phyloP scores from a whole-genome alignment of 2,888 invertebrate species.

The Tachina grossa region DNA sequence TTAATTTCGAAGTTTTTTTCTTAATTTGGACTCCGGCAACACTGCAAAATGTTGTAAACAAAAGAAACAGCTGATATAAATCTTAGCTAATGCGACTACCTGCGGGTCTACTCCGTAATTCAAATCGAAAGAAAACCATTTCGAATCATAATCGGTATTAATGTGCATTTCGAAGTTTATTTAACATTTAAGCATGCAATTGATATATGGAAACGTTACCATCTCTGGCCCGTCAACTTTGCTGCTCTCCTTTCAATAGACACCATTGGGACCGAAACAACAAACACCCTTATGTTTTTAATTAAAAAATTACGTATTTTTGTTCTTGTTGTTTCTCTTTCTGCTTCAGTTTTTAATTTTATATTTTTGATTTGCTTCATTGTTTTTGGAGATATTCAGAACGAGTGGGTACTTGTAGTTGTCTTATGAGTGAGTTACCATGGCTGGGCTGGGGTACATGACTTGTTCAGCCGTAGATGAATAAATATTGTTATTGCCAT shows the following conservation, averaged over 20 bases:
- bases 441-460: no score
- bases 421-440: not conserved
- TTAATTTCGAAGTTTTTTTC: no score
- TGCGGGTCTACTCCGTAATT: no score
- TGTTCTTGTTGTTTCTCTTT: conserved; percentile 3
- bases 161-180: no score
- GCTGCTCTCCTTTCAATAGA: not conserved
- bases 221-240: not conserved
- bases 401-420: conserved; percentile 1
- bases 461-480: not conserved
- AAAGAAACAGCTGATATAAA: no score
- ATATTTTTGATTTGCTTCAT: not conserved
- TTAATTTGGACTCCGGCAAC: no score
- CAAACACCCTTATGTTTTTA: conserved; percentile 48
- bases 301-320: conserved; percentile 30
- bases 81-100: no score
- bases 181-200: no score
- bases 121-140: no score
- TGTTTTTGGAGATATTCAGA: conserved; percentile 9
- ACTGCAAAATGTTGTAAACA: no score
- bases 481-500: not conserved
- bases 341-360: not conserved
- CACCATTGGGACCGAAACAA: not conserved
- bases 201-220: not conserved
- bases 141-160: no score